A percentile compares a stretch with the other conserved stretches of the same genome.
These are phyloP conservation scores for Catocala nupta DNA, from an alignment of 2,888 invertebrate genomes.

Conservation along the genomic window DNA sequence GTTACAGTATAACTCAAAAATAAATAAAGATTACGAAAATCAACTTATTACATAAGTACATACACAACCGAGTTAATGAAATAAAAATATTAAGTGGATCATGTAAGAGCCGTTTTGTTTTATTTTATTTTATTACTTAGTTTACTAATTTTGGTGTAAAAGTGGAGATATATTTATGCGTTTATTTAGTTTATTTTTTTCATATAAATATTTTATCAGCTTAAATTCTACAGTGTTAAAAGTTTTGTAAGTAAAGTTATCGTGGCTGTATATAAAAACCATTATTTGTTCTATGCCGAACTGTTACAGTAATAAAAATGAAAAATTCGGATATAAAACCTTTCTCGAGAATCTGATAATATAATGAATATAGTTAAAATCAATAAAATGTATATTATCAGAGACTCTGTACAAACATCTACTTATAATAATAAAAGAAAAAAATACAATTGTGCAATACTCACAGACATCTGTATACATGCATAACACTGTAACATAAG, in stretches of 20 bases:
- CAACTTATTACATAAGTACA: constrained; percentile 87
- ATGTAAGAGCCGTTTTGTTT: constrained; percentile 65
- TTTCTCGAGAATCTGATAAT: constrained; percentile 67
- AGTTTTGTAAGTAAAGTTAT: constrained; percentile 67
- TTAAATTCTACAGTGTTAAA: constrained; percentile 73
- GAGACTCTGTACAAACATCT: constrained; percentile 72
- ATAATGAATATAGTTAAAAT: constrained; percentile 48
- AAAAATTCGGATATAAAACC: constrained; percentile 70
- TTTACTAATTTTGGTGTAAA: constrained; percentile 78
- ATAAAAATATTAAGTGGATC: constrained; percentile 67
- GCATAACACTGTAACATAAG: constrained; percentile 85
- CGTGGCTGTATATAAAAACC: constrained; percentile 45
- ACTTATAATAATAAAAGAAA: constrained; percentile 57
- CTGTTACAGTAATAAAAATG: constrained; percentile 56
- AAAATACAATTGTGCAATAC: constrained; percentile 85
- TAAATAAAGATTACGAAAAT: constrained; percentile 71
- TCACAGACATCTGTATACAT: constrained; percentile 84
- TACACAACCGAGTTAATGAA: constrained; percentile 85
- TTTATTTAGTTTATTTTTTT: constrained; percentile 60
- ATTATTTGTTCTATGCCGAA: constrained; percentile 52
- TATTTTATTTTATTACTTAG: constrained; percentile 56
- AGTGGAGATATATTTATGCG: constrained; percentile 77
- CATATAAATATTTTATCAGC: constrained; percentile 61
- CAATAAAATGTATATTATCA: constrained; percentile 62
- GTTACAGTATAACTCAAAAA: constrained; percentile 82